Conservation (phyloP, 1,140 invertebrate species). For the Papilio dardanus region DNA sequence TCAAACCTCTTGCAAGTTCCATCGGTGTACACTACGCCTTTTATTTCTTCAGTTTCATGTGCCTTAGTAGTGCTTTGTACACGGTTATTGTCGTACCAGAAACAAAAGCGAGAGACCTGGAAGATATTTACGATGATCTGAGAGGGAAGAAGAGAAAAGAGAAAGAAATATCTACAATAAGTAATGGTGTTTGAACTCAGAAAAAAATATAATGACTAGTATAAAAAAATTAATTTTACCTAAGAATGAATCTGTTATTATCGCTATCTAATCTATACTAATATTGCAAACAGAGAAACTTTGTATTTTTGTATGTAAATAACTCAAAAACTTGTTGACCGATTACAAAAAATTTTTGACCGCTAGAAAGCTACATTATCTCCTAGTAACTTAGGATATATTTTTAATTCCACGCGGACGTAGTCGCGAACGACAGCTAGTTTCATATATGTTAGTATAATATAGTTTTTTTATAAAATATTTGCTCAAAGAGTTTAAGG, state of each 20-base stretch:
- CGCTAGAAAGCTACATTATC: too few species aligned
- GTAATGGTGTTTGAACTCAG: not conserved
- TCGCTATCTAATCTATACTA: too few species aligned
- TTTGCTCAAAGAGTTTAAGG: not conserved
- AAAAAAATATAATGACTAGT: not conserved
- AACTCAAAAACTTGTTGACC: too few species aligned
- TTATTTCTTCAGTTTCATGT: conserved; percentile 67
- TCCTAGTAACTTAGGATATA: too few species aligned
- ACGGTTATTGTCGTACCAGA: conserved; percentile 63
- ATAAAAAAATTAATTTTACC: too few species aligned
- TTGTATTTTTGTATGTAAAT: not conserved
- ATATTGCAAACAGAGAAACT: too few species aligned
- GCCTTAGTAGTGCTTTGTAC: conserved; percentile 56
- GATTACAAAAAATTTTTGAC: too few species aligned
- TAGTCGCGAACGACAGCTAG: not conserved
- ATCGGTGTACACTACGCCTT: conserved; percentile 65
- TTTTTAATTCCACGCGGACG: not conserved
- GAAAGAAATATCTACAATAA: conserved; percentile 13
- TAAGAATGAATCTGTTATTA: not conserved
- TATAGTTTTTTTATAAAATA: not conserved
- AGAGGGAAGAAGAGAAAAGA: conserved; percentile 52
- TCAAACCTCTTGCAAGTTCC: conserved; percentile 62
- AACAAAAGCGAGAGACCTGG: conserved; percentile 60
- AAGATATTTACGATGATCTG: conserved; percentile 67
- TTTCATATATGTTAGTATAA: not conserved